These are phyloP conservation scores for Prunella fulvescens DNA, from an alignment of 2,113 vertebrate genomes.

Conservation along the genomic window DNA sequence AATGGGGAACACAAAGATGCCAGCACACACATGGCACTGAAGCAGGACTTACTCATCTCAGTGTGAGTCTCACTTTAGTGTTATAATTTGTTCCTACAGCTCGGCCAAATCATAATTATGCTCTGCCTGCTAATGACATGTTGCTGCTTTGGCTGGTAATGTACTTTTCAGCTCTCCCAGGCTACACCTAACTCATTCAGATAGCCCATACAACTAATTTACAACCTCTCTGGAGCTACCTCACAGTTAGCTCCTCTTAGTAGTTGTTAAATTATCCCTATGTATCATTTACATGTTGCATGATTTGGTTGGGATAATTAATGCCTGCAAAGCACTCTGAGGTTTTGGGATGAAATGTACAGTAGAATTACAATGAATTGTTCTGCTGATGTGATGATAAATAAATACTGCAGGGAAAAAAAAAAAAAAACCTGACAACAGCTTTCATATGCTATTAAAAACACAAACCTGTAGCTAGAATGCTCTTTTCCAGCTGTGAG, in stretches of 20 bases:
- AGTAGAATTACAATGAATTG: conserved; percentile 20
- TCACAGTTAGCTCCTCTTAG: not conserved
- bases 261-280: not conserved
- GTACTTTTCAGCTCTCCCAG: not conserved
- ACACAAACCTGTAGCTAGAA: conserved; percentile 16
- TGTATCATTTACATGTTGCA: not conserved
- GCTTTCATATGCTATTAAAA: conserved; percentile 11
- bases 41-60: not conserved
- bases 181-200: not conserved
- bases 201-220: not conserved
- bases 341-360: not conserved
- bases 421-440: not conserved
- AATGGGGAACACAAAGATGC: not conserved
- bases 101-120: not conserved
- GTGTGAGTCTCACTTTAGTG: not conserved
- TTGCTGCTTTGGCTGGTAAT: not conserved
- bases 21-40: not conserved
- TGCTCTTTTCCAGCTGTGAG: conserved; percentile 22
- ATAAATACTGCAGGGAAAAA: not conserved
- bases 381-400: not conserved
- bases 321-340: not conserved
- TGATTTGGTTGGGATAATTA: conserved; percentile 5
- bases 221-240: not conserved
- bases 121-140: not conserved
- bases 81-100: not conserved